Base-by-base conservation (phyloP, 2,888 invertebrate species). In the Morpho helenor region DNA sequence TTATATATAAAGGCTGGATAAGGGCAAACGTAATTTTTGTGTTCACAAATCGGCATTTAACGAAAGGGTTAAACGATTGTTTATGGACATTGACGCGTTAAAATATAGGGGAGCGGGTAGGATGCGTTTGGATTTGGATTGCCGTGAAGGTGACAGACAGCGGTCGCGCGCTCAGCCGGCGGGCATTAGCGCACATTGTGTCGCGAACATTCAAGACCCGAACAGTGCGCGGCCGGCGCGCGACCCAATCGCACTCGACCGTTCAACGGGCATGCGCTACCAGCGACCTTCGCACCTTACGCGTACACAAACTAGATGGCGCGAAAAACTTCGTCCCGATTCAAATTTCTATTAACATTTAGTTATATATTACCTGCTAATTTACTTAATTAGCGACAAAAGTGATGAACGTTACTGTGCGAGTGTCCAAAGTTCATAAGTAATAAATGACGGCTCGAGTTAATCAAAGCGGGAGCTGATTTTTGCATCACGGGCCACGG, bases 181-280 rank as follows among this genome's bases (percentile, higher is more conserved):
- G 56, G 63, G 68, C 59, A 59, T 61, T 67, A 23, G 39, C 52
- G 52, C 41, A 16, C 47, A 48, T 54, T 54, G 64, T 65, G 61
- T 62, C 63, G 62, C 66, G 65, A 62, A 56, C 66, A 61, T 64
- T 65, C 60, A 65, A 63, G 40, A 40, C 47, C 48, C 72, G 77
- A 71, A 69, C 89, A 89, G 89, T 88, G 85, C 80, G 80, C 82
- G 80, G 73, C 81, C 80, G 76, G 82, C 85, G 76, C 77, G 87
- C 88, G 82, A 72, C 71, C 77, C 69, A 83, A 74, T 76, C 84
- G 82, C 87, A 84, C 53, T 10, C 46, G 52, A 52, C 53, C 54
- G 48, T 31, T 41, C 55, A 52, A 45, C 56, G 54, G 49, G 43
- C 55, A 57, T 56, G 62, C 52, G 59, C 59, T 56, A 52, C 50